A percentile compares a stretch with the other conserved stretches of the same genome.
phyloP scores from a whole-genome alignment of 2,113 vertebrate genomes.

The Muscicapa adusta region DNA sequence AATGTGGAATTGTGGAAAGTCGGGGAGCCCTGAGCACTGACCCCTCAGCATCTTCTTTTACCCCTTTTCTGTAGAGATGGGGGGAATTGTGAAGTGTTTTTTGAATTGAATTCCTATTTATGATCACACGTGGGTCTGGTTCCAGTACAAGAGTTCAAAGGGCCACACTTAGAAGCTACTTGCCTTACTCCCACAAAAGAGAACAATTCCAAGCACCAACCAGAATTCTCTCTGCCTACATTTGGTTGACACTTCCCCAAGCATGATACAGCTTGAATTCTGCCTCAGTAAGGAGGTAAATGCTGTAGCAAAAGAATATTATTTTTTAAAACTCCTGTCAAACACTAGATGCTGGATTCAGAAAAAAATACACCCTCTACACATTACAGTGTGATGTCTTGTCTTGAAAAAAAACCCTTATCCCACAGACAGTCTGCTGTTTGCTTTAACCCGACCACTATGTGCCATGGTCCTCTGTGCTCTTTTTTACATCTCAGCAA shows the following conservation, averaged over 20 bases:
- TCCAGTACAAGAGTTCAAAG: neutral
- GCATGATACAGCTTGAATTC: neutral
- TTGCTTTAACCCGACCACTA: neutral
- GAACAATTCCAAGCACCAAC: neutral
- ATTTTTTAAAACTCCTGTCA: neutral
- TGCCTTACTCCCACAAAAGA: neutral
- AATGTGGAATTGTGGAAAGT: neutral
- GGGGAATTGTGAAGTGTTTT: neutral
- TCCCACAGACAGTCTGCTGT: neutral
- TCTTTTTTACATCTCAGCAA: neutral
- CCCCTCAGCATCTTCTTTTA: neutral
- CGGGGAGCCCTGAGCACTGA: neutral
- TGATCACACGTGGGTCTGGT: neutral
- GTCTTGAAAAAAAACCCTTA: neutral
- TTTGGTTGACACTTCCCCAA: neutral
- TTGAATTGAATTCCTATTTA: neutral
- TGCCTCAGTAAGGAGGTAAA: neutral
- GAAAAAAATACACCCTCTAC: neutral
- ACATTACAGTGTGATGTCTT: fast-evolving
- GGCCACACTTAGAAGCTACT: neutral
- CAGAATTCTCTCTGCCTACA: neutral
- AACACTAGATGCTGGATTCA: neutral
- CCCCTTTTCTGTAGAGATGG: neutral
- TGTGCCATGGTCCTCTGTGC: neutral
- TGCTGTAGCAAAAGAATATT: neutral